Evolutionary conservation across 2,888 invertebrate genomes (phyloP).

Genomic region (Rhimphoctona megacephalus): DNA sequence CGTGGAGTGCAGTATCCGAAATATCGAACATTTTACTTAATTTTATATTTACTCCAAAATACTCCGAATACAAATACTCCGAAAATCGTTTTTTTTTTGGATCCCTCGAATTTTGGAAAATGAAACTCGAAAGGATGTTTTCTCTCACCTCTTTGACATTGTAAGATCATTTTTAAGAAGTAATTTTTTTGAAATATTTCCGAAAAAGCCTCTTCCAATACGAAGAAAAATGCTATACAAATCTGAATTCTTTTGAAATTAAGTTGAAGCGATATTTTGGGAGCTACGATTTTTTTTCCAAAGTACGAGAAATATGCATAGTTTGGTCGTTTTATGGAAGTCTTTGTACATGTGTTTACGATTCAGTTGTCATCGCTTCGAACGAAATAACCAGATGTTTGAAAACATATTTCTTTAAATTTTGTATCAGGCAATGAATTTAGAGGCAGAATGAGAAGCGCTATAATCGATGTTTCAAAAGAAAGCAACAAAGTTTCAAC

Average conservation of each 20-base stretch:
- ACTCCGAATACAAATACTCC: neutral
- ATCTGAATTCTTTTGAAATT: neutral
- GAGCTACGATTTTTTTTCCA: neutral
- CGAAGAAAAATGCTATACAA: neutral
- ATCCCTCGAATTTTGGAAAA: neutral
- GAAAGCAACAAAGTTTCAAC: neutral
- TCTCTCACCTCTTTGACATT: no score
- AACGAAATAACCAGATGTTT: constrained; percentile 57
- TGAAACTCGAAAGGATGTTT: neutral
- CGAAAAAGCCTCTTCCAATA: neutral
- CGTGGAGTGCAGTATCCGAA: no score
- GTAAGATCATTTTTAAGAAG: no score
- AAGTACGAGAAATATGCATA: neutral
- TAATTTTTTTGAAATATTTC: no score
- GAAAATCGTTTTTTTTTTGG: neutral
- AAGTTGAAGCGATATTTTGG: neutral
- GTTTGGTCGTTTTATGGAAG: neutral
- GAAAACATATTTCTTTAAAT: neutral
- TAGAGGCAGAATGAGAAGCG: neutral
- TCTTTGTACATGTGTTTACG: neutral
- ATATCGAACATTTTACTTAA: no score
- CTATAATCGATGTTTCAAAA: constrained; percentile 21
- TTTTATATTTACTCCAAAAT: no score
- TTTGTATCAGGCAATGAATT: neutral
- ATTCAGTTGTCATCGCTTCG: constrained; percentile 24